Evolutionary conservation across 2,888 invertebrate genomes (phyloP), one percentile per base, ranked within the genome.

Genomic region (Acholoe squamosa): DNA sequence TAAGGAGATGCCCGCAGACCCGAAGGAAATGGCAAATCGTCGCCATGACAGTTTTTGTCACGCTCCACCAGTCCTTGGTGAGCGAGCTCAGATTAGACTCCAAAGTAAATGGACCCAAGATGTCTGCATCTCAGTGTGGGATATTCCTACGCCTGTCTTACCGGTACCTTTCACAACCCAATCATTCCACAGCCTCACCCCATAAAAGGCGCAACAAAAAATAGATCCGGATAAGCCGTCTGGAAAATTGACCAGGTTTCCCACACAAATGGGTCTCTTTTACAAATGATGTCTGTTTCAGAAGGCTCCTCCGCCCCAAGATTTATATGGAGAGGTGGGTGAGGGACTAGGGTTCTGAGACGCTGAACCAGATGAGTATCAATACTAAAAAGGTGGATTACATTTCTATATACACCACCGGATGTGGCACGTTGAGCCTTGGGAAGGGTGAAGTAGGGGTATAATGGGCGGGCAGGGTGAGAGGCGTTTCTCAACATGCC

Each of bases 91-190:
- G 61, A 61, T 61, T n/a, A 61, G 61, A 61, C 61, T 61, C 19
- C 61, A 61, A 61, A 3, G 61, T 61, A 61, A 61, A n/a, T n/a
- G 3, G 61, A n/a, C n/a, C n/a, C 61, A 19, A n/a, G 61, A 61
- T 61, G 61, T 61, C 61, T 61, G 61, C 43, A 43, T 43, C 43
- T 61, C n/a, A 3, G 5, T n/a, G n/a, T 14, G 61, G n/a, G 19
- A 61, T 61, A 61, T 61, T 61, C 61, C 61, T 61, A n/a, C 61
- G 61, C 61, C 61, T 61, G 61, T 61, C 61, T 61, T n/a, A n/a
- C n/a, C n/a, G n/a, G n/a, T n/a, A n/a, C 22, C 3, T 61, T 61
- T 61, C n/a, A 61, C 61, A 61, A 61, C 61, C 61, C n/a, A n/a
- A 19, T n/a, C 61, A 61, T 61, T 61, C 61, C 61, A 19, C 61